Evolutionary conservation across 92 coral and sea anemone genomes (phyloP), one percentile per base, ranked within the genome.

Genomic region (Porites divaricata): DNA sequence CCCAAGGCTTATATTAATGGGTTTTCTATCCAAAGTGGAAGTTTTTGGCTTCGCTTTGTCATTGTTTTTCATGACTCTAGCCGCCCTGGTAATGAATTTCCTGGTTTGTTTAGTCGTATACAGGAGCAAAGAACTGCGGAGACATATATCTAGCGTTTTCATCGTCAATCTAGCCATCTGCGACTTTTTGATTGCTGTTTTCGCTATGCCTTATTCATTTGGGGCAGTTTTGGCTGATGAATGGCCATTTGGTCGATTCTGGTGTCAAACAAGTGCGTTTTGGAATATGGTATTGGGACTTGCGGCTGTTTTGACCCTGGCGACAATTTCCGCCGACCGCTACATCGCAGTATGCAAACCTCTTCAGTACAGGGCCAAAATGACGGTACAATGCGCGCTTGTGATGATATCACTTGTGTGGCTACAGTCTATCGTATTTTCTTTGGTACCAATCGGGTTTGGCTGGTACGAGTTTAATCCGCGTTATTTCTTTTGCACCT

Each of bases 261-360:
- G 93, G 96, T 96, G 99, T 35, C 98, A 94, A 53, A 83, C 92
- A 17, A 94, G 95, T 0, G 99, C 89, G 8, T 94, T 96, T 78
- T 92, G 96, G 92, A 96, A 96, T 50, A 93, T 90, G 94, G 89
- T 96, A 9, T 79, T 96, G 4, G 88, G 99, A 35, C 78, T 96
- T 9, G 95, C 98, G 2, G 96, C 99, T 8, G 93, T 96, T 49
- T 85, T 96, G 70, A 96, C 98, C 0, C 76, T 96, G 26, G 99
- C 98, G 53, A 85, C 93, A 3, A 96, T 96, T 54, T 96, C 99
- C 3, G 87, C 95, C 41, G 99, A 96, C 49, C 98, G 99, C 61
- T 96, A 94, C 75, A 93, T 94, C 48, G 99, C 99, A 17, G 99
- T 96, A 1, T 94, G 95, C 67, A 96, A 94, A 76, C 99, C 99